A percentile compares a stretch with the other conserved stretches of the same genome.
Conservation (phyloP, 1,140 invertebrate species). For the Drosophila obscura region DNA sequence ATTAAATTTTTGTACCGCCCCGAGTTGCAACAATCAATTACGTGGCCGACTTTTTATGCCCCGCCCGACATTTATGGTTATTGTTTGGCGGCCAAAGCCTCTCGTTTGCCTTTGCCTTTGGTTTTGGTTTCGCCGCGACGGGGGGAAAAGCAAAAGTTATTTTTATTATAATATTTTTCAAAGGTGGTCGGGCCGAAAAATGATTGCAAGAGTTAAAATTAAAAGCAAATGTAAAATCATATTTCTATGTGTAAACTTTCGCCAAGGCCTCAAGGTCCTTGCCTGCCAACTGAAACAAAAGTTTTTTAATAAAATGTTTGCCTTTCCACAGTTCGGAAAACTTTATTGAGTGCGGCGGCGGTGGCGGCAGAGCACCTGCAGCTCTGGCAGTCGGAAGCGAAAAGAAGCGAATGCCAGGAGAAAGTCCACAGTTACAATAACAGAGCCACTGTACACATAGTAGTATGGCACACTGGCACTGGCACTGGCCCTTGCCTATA, state of each 20-base stretch:
- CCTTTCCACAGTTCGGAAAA: slow-evolving; percentile 68
- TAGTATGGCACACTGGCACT: background rate
- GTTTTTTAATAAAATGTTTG: slow-evolving; percentile 83
- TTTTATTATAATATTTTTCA: slow-evolving; percentile 75
- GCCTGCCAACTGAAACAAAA: slow-evolving; percentile 69
- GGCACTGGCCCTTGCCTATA: slow-evolving; percentile 19
- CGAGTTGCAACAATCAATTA: slow-evolving; percentile 76
- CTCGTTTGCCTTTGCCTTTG: too few relatives aligned
- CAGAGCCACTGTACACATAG: slow-evolving; percentile 26
- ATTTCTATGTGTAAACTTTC: slow-evolving; percentile 82
- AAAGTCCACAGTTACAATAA: slow-evolving; percentile 43
- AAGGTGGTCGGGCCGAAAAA: slow-evolving; percentile 58
- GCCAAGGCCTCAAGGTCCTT: slow-evolving; percentile 46
- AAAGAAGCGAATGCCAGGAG: slow-evolving; percentile 18
- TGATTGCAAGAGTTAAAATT: slow-evolving; percentile 83
- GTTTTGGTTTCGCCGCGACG: slow-evolving; percentile 9
- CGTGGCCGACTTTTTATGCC: slow-evolving; percentile 23
- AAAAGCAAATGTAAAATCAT: slow-evolving; percentile 83
- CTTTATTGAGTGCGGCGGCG: slow-evolving; percentile 47
- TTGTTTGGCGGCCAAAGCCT: slow-evolving; percentile 58
- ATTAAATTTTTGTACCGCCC: slow-evolving; percentile 60
- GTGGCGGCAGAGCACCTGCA: slow-evolving; percentile 23
- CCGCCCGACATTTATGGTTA: slow-evolving; percentile 77
- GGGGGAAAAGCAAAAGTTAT: slow-evolving; percentile 68
- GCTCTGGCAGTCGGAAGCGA: background rate